Base-by-base conservation (phyloP, 2,797 vertebrate genomes). In the Catostomus latipinnis region DNA sequence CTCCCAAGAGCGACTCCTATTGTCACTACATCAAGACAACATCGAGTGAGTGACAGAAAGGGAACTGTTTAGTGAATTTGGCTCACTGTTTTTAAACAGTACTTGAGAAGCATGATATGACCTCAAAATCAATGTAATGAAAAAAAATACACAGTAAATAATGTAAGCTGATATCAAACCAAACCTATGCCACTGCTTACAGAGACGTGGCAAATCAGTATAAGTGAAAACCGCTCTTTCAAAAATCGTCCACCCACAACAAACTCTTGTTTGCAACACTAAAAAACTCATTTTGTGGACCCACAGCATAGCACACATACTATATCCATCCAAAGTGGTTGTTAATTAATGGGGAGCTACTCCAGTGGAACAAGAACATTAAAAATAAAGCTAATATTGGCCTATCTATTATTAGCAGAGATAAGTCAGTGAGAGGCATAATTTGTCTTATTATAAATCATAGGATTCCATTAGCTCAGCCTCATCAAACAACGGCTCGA, bases 401-500 rank as follows among this genome's bases (percentile, higher is more conserved):
- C 45, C 58, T 58, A 74, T 78, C 57, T 71, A 80, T 82, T 82
- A 82, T 82, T 82, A 82, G 74, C 74, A 65, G 22, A 70, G 65
- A 82, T 71, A 79, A 74, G 74, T 49, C 74, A 69, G 48, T 54
- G 52, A 54, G 53, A 74, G 81, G 63, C 83, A 77, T 63, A 81
- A 85, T 85, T 80, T 81, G 83, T 85, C 78, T 85, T 77, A 72
- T 81, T 76, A 82, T 62, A 82, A 78, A 85, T 81, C 74, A 82
- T 66, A 80, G 70, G 57, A 50, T 56, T 52, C 16, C 63, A 76
- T 83, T 86, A 83, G 67, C 76, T 49, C 62, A 66, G 79, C 79
- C 57, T 79, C 71, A 71, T 72, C 75, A 72, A 53, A 71, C 56
- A 79, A 61, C 22, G 61, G 6, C 71, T 49, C 53, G 75, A 34